Evolutionary conservation across 1,140 invertebrate genomes (phyloP), one percentile per base, ranked within the genome.

Genomic region (Hypothenemus hampei): DNA sequence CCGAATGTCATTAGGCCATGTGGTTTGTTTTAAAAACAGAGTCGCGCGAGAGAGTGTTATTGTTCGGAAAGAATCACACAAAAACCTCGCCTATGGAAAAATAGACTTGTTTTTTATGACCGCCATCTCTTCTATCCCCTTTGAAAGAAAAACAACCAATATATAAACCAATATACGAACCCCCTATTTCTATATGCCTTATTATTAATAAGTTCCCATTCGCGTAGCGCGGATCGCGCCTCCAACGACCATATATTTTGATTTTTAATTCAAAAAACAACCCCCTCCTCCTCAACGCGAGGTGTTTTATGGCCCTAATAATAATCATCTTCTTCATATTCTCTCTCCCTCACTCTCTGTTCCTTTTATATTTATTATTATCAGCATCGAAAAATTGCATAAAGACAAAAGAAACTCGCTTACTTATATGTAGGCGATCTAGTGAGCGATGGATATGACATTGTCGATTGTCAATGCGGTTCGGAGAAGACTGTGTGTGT

Each of bases 221-320:
- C n/a, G n/a, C n/a, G n/a, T n/a, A n/a, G 4, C 36, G 16, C 29
- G 43, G 35, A 33, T 39, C 50, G 50, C 50, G 41, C 50, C 39
- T 44, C 20, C 22, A 54, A 54, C 43, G 52, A 62, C 66, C 62
- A 68, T 68, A 68, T 68, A 68, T 68, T 68, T 68, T 68, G 66
- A 68, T 68, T 68, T 68, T 68, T 68, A 68, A 66, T 68, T 68
- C 66, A 68, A 62, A 68, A 58, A n/a, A n/a, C n/a, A n/a, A n/a
- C n/a, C n/a, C n/a, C n/a, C n/a, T n/a, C 58, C 64, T 58, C 65
- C 50, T 5, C 19, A 51, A 41, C 48, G 21, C 63, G 66, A 64
- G 62, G 63, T 65, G 65, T 68, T 68, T 66, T 68, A 65, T 53
- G 63, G 54, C 60, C 55, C 57, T 63, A 61, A 65, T 65, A 65